These are phyloP conservation scores for Eueremaeus valkanovi DNA, from an alignment of 2,888 invertebrate genomes.

Conservation along the genomic window DNA sequence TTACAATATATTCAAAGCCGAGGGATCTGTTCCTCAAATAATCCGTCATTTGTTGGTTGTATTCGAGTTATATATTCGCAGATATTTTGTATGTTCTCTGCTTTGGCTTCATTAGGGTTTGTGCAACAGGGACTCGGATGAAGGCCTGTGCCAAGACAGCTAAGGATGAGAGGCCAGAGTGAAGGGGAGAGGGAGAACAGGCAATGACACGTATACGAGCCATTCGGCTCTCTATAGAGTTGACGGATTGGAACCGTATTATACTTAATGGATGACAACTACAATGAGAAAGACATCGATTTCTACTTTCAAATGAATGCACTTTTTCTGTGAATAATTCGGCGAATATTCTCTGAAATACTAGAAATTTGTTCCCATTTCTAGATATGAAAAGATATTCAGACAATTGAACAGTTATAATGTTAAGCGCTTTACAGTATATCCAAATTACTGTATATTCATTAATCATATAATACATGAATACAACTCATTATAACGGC, in stretches of 20 bases:
- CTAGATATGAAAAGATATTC: neutral
- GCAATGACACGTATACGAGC: neutral
- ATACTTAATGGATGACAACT: conserved; percentile 18
- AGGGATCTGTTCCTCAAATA: conserved; percentile 11
- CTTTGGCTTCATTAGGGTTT: conserved; percentile 27
- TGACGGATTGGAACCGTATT: conserved; percentile 27
- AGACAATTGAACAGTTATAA: neutral
- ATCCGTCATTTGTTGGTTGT: conserved; percentile 28
- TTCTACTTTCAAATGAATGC: neutral
- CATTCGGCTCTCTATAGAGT: neutral
- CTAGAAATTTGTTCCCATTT: no score
- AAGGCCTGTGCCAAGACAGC: neutral
- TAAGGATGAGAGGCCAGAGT: neutral
- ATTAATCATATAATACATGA: neutral
- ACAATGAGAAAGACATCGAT: neutral
- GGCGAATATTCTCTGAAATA: neutral
- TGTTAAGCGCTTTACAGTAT: neutral
- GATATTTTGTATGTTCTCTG: conserved; percentile 1
- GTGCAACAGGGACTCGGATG: conserved; percentile 1
- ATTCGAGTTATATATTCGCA: conserved; percentile 12
- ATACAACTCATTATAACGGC: neutral
- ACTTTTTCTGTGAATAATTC: neutral
- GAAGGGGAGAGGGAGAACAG: neutral
- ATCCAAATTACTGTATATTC: no score
- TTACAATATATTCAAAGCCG: conserved; percentile 7